These are phyloP conservation scores for Lasioglossum morio DNA, from an alignment of 2,888 invertebrate genomes.

Conservation along the genomic window DNA sequence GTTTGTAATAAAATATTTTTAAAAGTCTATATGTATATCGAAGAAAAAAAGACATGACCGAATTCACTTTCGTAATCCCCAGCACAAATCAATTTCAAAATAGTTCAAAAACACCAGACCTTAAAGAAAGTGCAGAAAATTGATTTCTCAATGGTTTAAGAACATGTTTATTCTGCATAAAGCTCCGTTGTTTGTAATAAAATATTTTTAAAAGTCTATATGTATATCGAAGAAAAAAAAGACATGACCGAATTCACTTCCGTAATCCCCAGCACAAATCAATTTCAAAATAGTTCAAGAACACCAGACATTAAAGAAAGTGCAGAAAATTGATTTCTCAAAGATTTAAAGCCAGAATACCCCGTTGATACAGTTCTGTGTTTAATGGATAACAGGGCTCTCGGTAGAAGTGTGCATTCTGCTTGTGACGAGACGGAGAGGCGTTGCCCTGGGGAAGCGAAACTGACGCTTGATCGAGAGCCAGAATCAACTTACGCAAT, in stretches of 20 bases:
- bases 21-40: no score
- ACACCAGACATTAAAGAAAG: neutral
- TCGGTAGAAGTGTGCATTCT: neutral
- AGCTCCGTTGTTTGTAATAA: no score
- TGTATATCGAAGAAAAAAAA: no score
- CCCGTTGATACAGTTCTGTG: neutral
- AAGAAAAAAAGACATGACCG: no score
- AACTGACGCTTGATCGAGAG: slow-evolving; percentile 22
- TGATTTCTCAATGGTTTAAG: neutral
- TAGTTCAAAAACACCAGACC: neutral
- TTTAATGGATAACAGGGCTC: neutral
- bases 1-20: no score
- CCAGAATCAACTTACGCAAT: slow-evolving; percentile 30
- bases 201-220: no score
- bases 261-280: no score
- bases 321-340: neutral
- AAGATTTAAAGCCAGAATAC: neutral
- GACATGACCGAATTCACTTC: no score
- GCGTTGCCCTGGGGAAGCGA: neutral
- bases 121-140: neutral
- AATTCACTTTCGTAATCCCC: no score
- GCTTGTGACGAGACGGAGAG: neutral
- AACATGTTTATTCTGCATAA: no score
- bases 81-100: neutral
- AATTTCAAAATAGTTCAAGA: neutral